Conservation (phyloP, 1,140 invertebrate genomes). For the Stegodyphus dumicola region DNA sequence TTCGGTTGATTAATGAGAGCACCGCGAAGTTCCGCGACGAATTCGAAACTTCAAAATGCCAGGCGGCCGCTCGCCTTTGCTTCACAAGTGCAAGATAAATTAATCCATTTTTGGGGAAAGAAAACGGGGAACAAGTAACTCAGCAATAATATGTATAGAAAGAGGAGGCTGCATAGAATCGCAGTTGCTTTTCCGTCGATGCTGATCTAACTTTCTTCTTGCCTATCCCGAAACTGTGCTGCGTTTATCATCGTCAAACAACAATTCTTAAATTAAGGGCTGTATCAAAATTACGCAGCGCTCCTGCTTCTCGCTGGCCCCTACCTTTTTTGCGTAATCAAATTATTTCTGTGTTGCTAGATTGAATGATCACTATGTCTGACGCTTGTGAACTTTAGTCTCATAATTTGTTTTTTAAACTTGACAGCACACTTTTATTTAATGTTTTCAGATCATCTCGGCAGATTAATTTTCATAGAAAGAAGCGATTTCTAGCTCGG, state of each 20-base stretch:
- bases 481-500: background rate
- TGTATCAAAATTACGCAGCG: constrained; percentile 43
- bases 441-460: background rate
- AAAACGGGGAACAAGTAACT: constrained; percentile 59
- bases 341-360: background rate
- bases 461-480: constrained; percentile 18
- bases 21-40: constrained; percentile 46
- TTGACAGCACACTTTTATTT: no score
- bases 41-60: constrained; percentile 61
- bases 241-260: constrained; percentile 55
- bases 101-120: constrained; percentile 53
- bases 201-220: constrained; percentile 52
- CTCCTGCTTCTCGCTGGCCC: background rate
- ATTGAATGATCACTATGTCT: background rate
- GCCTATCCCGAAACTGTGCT: constrained; percentile 30
- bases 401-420: no score
- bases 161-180: background rate
- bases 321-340: background rate
- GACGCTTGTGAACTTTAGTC: background rate
- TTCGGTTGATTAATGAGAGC: constrained; percentile 52
- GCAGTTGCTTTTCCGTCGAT: constrained; percentile 41
- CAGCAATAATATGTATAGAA: constrained; percentile 61
- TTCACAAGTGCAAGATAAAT: constrained; percentile 59
- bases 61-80: constrained; percentile 28
- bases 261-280: constrained; percentile 58